Conservation (phyloP, 2,797 vertebrate genomes). For the Lutjanus campechanus region DNA sequence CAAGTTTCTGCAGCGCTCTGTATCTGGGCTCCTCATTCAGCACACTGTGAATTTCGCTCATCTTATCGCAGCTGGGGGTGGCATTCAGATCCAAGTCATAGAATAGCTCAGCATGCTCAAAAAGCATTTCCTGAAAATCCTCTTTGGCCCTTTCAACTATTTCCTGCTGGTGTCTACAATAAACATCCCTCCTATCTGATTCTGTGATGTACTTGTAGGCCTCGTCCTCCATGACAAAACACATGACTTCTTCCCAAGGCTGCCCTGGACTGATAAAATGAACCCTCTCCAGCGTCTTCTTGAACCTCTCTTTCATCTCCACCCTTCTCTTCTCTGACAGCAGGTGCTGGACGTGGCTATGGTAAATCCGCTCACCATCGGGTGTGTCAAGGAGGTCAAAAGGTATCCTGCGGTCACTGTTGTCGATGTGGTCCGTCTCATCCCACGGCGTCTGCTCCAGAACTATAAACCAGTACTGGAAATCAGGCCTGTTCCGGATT, state of each 20-base stretch:
- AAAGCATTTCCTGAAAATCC: constrained; percentile 99
- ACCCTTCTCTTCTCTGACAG: constrained; percentile 94
- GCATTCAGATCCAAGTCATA: constrained; percentile 99
- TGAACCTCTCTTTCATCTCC: constrained; percentile 99
- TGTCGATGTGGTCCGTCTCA: constrained; percentile 97
- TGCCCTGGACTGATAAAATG: constrained; percentile 97
- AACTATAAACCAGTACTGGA: constrained; percentile 96
- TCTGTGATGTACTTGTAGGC: constrained; percentile 98
- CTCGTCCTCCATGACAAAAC: constrained; percentile 98
- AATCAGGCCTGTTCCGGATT: constrained; percentile 92
- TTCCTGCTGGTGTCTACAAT: constrained; percentile 96
- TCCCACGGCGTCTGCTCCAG: constrained; percentile 97
- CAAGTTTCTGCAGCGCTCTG: constrained; percentile 98
- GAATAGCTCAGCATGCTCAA: constrained; percentile 98
- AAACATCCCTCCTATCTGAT: constrained; percentile 95
- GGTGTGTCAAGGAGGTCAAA: constrained; percentile 94
- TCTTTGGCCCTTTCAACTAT: constrained; percentile 99
- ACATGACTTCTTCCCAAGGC: constrained; percentile 98
- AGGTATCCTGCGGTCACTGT: constrained; percentile 95
- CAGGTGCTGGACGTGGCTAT: constrained; percentile 96
- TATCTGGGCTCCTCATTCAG: constrained; percentile 98
- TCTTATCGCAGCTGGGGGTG: constrained; percentile 98
- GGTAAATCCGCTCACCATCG: constrained; percentile 95
- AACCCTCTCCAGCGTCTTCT: constrained; percentile 97
- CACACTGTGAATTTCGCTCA: constrained; percentile 98